These are phyloP conservation scores for Pseudoatta argentina DNA, from an alignment of 1,140 invertebrate species.

Conservation along the genomic window DNA sequence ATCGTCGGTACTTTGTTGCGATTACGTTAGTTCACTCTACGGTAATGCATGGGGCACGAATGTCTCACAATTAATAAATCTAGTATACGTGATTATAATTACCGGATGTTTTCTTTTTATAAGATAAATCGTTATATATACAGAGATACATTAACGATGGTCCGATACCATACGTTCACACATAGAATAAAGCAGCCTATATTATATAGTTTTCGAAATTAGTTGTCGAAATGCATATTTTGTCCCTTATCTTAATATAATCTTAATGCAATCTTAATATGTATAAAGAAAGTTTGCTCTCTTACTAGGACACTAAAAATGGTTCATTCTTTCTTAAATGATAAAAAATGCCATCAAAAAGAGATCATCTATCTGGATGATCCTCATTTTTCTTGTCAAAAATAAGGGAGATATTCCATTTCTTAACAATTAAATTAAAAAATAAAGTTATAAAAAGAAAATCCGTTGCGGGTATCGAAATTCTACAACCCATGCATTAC, in stretches of 20 bases:
- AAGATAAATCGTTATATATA: slow-evolving; percentile 70
- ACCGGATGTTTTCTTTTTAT: slow-evolving; percentile 32
- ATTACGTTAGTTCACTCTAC: slow-evolving; percentile 61
- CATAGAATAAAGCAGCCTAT: slow-evolving; percentile 35
- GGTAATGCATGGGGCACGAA: slow-evolving; percentile 70
- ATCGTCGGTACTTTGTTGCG: slow-evolving; percentile 37
- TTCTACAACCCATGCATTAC: slow-evolving; percentile 70
- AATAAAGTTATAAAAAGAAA: background rate
- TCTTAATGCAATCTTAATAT: background rate
- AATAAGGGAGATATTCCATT: background rate
- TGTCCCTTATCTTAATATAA: background rate
- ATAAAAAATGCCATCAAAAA: background rate
- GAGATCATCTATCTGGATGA: background rate
- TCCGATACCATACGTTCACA: slow-evolving; percentile 23
- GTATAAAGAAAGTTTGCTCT: background rate
- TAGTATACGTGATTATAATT: slow-evolving; percentile 33
- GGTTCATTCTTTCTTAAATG: background rate
- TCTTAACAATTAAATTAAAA: background rate
- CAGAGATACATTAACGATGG: slow-evolving; percentile 66
- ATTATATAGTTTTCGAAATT: background rate
- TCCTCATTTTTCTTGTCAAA: background rate
- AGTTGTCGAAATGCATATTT: slow-evolving; percentile 9
- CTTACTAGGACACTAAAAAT: background rate
- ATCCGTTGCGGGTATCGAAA: background rate
- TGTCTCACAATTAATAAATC: slow-evolving; percentile 40